These are phyloP conservation scores for Antheraea assamensis DNA, from an alignment of 2,888 invertebrate species.

Conservation along the genomic window DNA sequence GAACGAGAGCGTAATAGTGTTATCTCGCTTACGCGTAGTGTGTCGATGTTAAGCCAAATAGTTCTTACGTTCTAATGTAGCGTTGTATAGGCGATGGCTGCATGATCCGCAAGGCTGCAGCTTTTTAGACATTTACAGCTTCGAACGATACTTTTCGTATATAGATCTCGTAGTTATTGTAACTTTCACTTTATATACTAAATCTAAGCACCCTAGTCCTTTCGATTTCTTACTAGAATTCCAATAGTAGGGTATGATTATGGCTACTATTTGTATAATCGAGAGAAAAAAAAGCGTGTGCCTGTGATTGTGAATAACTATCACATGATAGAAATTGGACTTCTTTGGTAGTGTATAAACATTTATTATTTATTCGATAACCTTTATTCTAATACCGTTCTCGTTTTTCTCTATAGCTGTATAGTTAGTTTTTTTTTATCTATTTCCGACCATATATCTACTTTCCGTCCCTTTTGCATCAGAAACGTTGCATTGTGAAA, in stretches of 20 bases:
- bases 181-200: constrained; percentile 27
- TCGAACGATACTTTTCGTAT: constrained; percentile 43
- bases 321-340: background rate
- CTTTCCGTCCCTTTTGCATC: background rate
- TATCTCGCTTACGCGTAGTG: constrained; percentile 57
- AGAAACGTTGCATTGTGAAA: background rate
- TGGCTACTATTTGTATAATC: constrained; percentile 35
- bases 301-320: background rate
- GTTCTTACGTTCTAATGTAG: constrained; percentile 58
- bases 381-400: background rate
- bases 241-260: constrained; percentile 43
- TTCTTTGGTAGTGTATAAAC: background rate
- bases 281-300: background rate
- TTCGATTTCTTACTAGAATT: constrained; percentile 50
- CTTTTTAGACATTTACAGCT: constrained; percentile 59
- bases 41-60: constrained; percentile 61
- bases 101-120: constrained; percentile 70
- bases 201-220: constrained; percentile 24
- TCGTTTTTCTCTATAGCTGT: background rate
- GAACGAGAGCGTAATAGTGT: constrained; percentile 39
- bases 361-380: background rate
- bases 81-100: constrained; percentile 51
- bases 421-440: background rate
- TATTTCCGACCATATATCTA: background rate
- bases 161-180: constrained; percentile 60